Percentiles rank a stretch among this genome's conserved stretches.
Conservation (phyloP, 37 sponge, comb jelly and placozoan genomes). For the Ephydatia muelleri region DNA sequence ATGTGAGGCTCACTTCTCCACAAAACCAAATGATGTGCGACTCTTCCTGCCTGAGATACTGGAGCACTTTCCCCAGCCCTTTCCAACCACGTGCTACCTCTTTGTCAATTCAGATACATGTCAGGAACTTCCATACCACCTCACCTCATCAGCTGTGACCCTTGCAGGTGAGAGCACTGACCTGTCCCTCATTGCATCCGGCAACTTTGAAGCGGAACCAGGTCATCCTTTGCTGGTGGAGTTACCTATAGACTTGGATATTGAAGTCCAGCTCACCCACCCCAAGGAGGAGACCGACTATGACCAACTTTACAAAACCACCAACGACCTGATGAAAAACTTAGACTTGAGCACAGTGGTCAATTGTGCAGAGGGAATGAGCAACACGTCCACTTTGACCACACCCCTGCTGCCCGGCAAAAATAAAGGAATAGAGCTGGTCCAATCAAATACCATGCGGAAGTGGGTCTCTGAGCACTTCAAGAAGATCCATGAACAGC, state of each 20-base stretch:
- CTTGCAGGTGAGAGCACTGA: not conserved
- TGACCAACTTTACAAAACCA: not conserved
- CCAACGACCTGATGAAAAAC: not conserved
- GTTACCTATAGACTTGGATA: too few species aligned
- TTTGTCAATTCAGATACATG: not conserved
- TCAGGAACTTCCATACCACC: not conserved
- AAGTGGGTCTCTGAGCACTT: not conserved
- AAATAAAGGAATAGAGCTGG: not conserved
- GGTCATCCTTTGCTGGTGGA: not conserved
- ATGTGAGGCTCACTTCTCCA: constrained; percentile 56
- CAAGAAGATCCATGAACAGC: not conserved
- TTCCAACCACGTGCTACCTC: constrained; percentile 32
- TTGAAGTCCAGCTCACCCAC: not conserved
- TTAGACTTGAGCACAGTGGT: not conserved
- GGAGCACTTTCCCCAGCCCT: constrained; percentile 27
- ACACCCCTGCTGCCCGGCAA: not conserved
- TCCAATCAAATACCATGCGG: not conserved
- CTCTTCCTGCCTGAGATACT: constrained; percentile 63
- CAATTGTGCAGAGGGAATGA: too few species aligned
- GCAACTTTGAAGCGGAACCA: not conserved
- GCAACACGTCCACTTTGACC: not conserved
- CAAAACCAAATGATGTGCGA: constrained; percentile 51
- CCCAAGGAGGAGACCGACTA: not conserved
- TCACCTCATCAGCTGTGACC: not conserved
- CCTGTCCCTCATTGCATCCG: not conserved